Evolutionary conservation across 2,113 vertebrate genomes (phyloP), one percentile per base, ranked within the genome.

Genomic region (Choloepus hoffmanni): DNA sequence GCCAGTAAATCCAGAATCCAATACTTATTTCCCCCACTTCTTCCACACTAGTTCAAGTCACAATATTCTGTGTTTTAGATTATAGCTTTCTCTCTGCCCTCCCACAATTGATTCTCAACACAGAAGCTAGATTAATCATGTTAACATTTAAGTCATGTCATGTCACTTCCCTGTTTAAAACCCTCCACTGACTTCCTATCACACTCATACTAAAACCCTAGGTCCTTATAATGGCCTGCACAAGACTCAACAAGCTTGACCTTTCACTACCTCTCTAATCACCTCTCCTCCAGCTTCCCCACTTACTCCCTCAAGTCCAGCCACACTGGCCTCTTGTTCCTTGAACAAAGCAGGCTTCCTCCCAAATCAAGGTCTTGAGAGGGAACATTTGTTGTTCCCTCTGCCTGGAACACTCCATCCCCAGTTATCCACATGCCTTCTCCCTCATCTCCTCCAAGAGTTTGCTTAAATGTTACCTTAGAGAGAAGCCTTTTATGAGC

Each of bases 121-220:
- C 50, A 93, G 78, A 92, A 73, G 40, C 72, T 92, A 87, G 40
- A 78, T 16, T 78, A 82, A 76, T 89, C 67, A 96, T 62, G 5
- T 78, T 94, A 95, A 91, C 91, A 95, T 97, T 26, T 72, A 79
- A 92, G 36, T 84, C 67, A 89, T 55, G 78, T 48, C 55, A 89
- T 85, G 40, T 28, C 53, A 92, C 48, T 92, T 28, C 50, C n/a
- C 18, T 84, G 33, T 76, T 88, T 82, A 74, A 96, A 95, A 85
- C 33, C 36, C 60, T 93, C 74, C 63, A 33, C 33, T 89, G 62
- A 63, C 58, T 43, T 89, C 79, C 50, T 60, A 65, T 73, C 68
- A 87, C 28, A 72, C 43, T 88, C 85, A 58, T 23, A 65, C 28
- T 86, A 85, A 84, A 48, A 91, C n/a, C 74, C 23, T 16, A 82